Evolutionary conservation across 2,113 vertebrate species (phyloP).

Genomic region (Okapia johnstoni): DNA sequence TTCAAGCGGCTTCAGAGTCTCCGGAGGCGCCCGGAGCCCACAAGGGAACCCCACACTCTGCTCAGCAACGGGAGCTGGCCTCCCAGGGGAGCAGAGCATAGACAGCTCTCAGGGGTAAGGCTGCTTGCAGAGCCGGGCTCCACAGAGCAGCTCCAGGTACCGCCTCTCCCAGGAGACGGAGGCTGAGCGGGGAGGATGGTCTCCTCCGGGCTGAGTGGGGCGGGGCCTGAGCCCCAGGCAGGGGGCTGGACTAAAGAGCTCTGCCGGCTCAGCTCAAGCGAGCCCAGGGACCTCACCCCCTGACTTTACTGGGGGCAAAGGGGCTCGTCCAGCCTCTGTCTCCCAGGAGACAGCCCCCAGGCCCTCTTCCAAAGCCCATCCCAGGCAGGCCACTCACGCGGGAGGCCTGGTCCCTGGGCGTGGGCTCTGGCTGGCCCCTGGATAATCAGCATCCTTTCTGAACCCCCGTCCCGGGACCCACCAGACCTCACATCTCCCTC

Average conservation of each 20-base stretch:
- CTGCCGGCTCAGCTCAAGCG: neutral
- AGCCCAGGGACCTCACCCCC: neutral
- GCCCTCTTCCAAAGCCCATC: neutral
- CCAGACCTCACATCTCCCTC: neutral
- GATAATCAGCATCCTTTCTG: neutral
- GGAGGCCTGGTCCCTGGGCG: neutral
- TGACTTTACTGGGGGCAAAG: fast-evolving
- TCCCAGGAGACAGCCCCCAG: neutral
- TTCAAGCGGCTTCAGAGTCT: neutral
- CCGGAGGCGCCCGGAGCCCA: neutral
- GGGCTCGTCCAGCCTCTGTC: neutral
- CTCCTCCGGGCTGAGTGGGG: neutral
- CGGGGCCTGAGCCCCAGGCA: neutral
- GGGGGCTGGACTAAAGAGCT: neutral
- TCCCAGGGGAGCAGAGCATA: too few species aligned
- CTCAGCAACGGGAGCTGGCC: neutral
- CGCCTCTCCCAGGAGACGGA: neutral
- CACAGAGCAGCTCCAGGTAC: neutral
- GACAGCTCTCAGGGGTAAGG: neutral
- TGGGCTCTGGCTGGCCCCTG: too few species aligned
- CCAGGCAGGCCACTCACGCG: neutral
- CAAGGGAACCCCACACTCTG: neutral
- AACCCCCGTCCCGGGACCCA: neutral
- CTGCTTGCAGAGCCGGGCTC: neutral
- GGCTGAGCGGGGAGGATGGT: neutral